Evolutionary conservation across 2,888 invertebrate species (phyloP), one percentile per base, ranked within the genome.

Genomic region (Ornithoptera alexandrae): DNA sequence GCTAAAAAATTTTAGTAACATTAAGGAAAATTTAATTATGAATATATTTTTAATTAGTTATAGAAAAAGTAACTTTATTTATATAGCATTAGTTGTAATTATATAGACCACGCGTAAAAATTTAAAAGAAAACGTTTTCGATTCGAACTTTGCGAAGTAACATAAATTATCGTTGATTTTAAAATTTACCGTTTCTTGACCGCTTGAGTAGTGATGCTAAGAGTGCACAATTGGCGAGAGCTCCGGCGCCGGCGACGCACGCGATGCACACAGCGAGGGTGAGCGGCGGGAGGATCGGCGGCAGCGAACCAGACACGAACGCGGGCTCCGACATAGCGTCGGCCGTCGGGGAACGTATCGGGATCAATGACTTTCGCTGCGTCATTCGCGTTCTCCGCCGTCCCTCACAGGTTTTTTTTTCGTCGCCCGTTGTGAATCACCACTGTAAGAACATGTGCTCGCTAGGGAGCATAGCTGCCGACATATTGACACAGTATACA

Each of bases 331-430:
- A 76, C 89, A 87, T 88, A 79, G 86, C 79, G 89, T 86, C 88
- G 86, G 80, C 82, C 80, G 84, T 78, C 83, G 88, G 84, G 89
- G 90, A 88, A 84, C 84, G 87, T 81, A 79, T 77, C 84, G 92
- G 92, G 92, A 92, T 88, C 92, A 91, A 91, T 92, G 92, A 92
- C 91, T 90, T 82, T 79, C 81, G 76, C 84, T 84, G 84, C 90
- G 88, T 85, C 87, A 85, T 85, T 81, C 82, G 85, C 89, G 85
- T 85, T 82, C 87, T 80, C 86, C 77, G 86, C 90, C 76, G 93
- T 84, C 84, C 82, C 76, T 78, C 75, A 78, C 74, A 53, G 75
- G 75, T 74, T 81, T 84, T 87, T 87, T 88, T 89, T 89, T 86
- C 59, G 62, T 66, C 84, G 85, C 83, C 81, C 81, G 77, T 81